Conservation (phyloP, 1,140 invertebrate genomes). For the Semibalanus balanoides region DNA sequence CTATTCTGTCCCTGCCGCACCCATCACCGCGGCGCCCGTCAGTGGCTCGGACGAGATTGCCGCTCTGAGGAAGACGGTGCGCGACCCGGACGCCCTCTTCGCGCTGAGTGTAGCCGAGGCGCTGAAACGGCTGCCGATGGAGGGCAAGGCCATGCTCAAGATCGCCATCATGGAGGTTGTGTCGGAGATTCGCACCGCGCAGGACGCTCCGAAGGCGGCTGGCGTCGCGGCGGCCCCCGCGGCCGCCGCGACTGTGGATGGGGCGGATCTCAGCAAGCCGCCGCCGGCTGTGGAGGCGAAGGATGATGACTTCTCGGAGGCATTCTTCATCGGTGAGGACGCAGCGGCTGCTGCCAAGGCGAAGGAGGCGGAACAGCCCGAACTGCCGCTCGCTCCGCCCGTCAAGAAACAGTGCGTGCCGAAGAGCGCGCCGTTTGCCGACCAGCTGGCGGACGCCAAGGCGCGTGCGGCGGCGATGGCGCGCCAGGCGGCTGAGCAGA, state of each 20-base stretch:
- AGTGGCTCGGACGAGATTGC: neutral
- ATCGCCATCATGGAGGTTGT: neutral
- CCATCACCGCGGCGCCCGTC: too few relatives aligned
- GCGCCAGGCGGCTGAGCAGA: neutral
- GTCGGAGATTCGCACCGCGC: neutral
- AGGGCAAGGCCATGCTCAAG: neutral
- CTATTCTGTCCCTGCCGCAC: too few relatives aligned
- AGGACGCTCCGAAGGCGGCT: neutral
- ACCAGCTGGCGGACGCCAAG: neutral
- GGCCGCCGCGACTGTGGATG: neutral
- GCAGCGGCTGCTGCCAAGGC: neutral
- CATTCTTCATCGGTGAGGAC: neutral
- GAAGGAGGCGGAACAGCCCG: neutral
- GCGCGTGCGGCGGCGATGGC: neutral
- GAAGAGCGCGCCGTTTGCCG: neutral
- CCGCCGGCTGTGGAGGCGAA: neutral
- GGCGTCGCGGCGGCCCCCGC: too few relatives aligned
- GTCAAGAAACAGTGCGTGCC: neutral
- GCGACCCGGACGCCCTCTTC: neutral
- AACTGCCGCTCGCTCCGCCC: neutral
- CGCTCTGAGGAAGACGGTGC: neutral
- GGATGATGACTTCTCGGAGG: neutral
- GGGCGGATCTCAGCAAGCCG: neutral
- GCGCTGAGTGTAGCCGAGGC: neutral
- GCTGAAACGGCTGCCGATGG: neutral